A percentile compares a stretch with the other conserved stretches of the same genome.
These are phyloP conservation scores for Cerceris rybyensis DNA, from an alignment of 2,888 invertebrate genomes.

Conservation along the genomic window DNA sequence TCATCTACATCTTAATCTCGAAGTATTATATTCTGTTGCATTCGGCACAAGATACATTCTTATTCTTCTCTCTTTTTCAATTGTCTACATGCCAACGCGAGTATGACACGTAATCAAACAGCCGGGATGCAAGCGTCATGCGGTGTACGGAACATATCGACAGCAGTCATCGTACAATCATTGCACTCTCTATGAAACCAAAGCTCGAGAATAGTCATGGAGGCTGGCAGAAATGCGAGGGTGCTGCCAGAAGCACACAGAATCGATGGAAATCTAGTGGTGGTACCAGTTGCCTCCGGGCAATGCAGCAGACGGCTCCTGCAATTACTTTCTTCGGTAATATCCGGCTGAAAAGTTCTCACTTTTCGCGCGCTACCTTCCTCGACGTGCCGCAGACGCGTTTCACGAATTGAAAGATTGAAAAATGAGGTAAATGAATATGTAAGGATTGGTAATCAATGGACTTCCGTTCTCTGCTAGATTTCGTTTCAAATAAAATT, in stretches of 20 bases:
- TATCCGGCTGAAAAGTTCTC: slow-evolving; percentile 40
- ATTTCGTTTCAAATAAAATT: too few relatives aligned
- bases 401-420: neutral
- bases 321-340: slow-evolving; percentile 70
- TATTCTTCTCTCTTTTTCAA: slow-evolving; percentile 4
- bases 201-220: slow-evolving; percentile 21
- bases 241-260: slow-evolving; percentile 21
- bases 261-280: slow-evolving; percentile 39
- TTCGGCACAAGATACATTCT: neutral
- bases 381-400: neutral
- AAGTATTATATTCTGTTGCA: too few relatives aligned
- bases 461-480: too few relatives aligned
- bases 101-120: slow-evolving; percentile 70
- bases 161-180: slow-evolving; percentile 73
- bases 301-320: slow-evolving; percentile 61
- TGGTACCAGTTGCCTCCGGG: slow-evolving; percentile 53
- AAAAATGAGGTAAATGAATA: neutral
- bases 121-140: slow-evolving; percentile 39
- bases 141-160: slow-evolving; percentile 62
- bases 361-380: slow-evolving; percentile 10
- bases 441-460: too few relatives aligned
- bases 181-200: slow-evolving; percentile 54
- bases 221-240: slow-evolving; percentile 18
- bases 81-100: slow-evolving; percentile 50
- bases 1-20: too few relatives aligned